Evolutionary conservation across 2,113 vertebrate species (phyloP).

Genomic region (Uria aalge): DNA sequence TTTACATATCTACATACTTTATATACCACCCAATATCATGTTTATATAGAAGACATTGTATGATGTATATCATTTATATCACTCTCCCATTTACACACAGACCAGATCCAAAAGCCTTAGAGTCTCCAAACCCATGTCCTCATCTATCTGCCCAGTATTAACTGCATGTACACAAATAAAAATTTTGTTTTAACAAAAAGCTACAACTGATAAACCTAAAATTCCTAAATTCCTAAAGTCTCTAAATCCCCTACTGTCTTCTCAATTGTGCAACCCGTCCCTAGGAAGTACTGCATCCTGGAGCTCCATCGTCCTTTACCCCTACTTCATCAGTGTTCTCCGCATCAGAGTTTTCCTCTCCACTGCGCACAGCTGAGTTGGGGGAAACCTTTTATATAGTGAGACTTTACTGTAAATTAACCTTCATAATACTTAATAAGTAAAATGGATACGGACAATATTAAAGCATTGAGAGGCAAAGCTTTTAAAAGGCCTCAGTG

Average conservation of each 20-base stretch:
- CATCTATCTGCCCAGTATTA: background rate
- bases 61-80: background rate
- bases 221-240: background rate
- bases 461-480: background rate
- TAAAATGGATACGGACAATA: background rate
- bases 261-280: accelerated
- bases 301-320: background rate
- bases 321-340: background rate
- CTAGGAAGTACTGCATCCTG: background rate
- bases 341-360: background rate
- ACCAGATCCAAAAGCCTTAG: background rate
- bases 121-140: background rate
- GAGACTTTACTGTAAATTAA: background rate
- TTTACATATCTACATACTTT: background rate
- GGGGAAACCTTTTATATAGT: background rate
- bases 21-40: background rate
- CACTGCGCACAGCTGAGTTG: background rate
- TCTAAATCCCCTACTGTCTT: background rate
- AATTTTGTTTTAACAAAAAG: background rate
- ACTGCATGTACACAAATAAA: background rate
- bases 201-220: background rate
- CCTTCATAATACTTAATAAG: background rate
- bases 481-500: background rate
- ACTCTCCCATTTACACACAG: accelerated
- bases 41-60: background rate